Evolutionary conservation across 2,797 vertebrate species (phyloP).

Genomic region (Ciconia nigra): DNA sequence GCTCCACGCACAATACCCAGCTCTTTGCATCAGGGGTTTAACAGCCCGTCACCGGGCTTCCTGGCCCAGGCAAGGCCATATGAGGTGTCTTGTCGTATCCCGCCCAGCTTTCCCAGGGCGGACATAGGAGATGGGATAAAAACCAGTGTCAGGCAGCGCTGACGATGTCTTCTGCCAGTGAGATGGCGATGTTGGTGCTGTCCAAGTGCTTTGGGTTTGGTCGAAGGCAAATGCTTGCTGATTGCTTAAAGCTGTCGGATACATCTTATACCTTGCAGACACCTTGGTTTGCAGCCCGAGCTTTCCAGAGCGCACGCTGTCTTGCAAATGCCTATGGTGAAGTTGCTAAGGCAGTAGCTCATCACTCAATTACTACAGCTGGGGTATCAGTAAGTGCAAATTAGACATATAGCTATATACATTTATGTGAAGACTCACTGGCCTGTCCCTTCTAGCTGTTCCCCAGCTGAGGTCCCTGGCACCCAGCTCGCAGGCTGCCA

Average conservation of each 20-base stretch:
- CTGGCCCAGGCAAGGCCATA: not conserved
- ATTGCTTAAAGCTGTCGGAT: not conserved
- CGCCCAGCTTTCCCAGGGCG: not conserved
- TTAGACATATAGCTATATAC: not conserved
- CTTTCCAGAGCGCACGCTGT: accelerated
- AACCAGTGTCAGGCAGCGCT: not conserved
- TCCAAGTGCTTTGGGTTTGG: not conserved
- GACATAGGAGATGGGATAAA: accelerated
- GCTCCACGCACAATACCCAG: accelerated
- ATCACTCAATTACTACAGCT: not conserved
- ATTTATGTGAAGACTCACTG: not conserved
- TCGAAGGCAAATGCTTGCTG: not conserved
- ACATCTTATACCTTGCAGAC: accelerated
- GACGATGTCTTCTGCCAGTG: accelerated
- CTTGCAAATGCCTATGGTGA: not conserved
- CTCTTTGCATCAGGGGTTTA: not conserved
- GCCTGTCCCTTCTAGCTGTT: not conserved
- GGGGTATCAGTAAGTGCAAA: not conserved
- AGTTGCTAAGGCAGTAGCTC: not conserved
- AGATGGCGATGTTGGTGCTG: accelerated
- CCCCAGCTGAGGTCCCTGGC: not conserved
- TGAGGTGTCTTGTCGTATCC: accelerated
- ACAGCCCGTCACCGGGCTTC: not conserved
- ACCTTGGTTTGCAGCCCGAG: not conserved
- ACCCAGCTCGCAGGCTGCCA: accelerated